Evolutionary conservation across 2,797 vertebrate genomes (phyloP).

Genomic region (Lateolabrax maculatus): DNA sequence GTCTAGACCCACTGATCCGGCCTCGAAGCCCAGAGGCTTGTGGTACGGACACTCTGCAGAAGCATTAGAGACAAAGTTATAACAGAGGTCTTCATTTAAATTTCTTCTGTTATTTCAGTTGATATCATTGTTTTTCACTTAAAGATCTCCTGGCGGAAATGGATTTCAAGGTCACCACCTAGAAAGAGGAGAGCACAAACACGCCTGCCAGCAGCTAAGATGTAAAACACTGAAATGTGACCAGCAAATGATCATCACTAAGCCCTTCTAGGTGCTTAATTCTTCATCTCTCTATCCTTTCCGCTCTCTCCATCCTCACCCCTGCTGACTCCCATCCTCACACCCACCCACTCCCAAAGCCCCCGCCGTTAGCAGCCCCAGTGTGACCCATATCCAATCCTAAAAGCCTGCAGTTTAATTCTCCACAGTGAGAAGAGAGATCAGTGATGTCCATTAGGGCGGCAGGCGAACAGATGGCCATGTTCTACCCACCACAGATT

Average conservation of each 20-base stretch:
- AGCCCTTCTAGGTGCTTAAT: constrained; percentile 52
- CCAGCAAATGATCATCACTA: constrained; percentile 51
- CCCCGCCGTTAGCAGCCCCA: constrained; percentile 32
- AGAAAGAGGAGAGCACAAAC: constrained; percentile 1
- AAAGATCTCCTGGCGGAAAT: neutral
- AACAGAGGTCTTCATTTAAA: neutral
- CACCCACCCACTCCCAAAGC: constrained; percentile 13
- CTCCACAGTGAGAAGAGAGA: constrained; percentile 61
- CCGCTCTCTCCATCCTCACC: constrained; percentile 21
- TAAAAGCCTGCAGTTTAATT: constrained; percentile 82
- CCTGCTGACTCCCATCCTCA: constrained; percentile 38
- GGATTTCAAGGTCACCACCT: constrained; percentile 23
- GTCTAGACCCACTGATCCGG: constrained; percentile 90
- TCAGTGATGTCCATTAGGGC: constrained; percentile 75
- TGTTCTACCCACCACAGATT: constrained; percentile 56
- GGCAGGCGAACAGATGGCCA: constrained; percentile 77
- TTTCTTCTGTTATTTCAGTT: constrained; percentile 1
- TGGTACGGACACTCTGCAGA: constrained; percentile 95
- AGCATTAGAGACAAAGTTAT: neutral
- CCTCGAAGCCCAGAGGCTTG: constrained; percentile 95
- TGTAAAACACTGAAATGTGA: constrained; percentile 41
- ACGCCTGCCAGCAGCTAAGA: constrained; percentile 14
- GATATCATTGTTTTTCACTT: neutral
- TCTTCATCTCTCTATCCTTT: constrained; percentile 38
- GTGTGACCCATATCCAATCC: constrained; percentile 68